Conservation (phyloP, 2,888 invertebrate genomes). For the Anodontia alba region DNA sequence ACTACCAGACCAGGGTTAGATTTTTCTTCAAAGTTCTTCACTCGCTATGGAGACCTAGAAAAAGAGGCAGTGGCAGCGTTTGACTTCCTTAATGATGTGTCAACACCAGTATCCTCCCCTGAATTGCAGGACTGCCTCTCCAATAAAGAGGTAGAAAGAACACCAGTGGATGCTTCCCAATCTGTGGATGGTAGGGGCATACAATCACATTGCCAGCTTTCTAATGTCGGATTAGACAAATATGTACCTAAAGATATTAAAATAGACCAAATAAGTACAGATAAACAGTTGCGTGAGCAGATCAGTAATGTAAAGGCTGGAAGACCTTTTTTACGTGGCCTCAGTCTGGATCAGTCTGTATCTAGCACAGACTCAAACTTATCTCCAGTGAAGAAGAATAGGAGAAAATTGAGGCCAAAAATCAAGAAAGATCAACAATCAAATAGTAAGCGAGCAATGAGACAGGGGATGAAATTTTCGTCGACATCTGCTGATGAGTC, state of each 20-base stretch:
- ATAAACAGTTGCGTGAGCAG: slow-evolving; percentile 44
- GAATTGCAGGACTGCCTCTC: not conserved
- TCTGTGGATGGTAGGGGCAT: not conserved
- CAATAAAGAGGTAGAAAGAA: not conserved
- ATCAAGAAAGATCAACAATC: slow-evolving; percentile 32
- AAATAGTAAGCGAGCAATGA: slow-evolving; percentile 8
- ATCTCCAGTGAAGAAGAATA: slow-evolving; percentile 53
- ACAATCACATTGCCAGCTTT: not conserved
- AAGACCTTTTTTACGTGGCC: not conserved
- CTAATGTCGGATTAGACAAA: not conserved
- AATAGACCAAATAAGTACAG: slow-evolving; percentile 43
- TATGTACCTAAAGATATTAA: not conserved
- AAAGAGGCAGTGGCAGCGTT: slow-evolving; percentile 77
- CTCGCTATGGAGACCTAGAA: slow-evolving; percentile 72
- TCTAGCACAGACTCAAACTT: slow-evolving; percentile 49
- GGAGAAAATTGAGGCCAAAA: slow-evolving; percentile 47
- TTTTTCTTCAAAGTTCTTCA: slow-evolving; percentile 67
- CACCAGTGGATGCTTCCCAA: not conserved
- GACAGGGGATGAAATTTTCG: slow-evolving; percentile 42
- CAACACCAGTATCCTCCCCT: slow-evolving; percentile 45
- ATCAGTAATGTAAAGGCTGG: slow-evolving; percentile 30
- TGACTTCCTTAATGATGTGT: slow-evolving; percentile 74
- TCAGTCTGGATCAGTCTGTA: slow-evolving; percentile 50
- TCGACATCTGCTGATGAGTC: slow-evolving; percentile 56
- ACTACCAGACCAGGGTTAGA: slow-evolving; percentile 61